Evolutionary conservation across 2,888 invertebrate genomes (phyloP).

Genomic region (Dexiosoma caninum): DNA sequence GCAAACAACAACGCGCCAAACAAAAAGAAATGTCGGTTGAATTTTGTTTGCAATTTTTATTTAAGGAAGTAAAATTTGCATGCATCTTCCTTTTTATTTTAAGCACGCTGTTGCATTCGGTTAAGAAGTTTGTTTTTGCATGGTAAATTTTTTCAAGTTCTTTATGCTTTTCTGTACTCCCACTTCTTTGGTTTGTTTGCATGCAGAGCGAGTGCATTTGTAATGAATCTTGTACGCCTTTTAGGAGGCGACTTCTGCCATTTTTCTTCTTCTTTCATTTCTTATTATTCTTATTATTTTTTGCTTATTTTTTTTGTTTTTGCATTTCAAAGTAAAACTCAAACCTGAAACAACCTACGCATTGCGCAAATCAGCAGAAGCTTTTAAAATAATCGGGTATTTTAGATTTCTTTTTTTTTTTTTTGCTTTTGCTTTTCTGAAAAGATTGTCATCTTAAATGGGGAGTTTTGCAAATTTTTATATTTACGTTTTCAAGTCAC

Average conservation of each 20-base stretch:
- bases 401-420: slow-evolving; percentile 34
- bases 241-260: slow-evolving; percentile 41
- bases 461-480: slow-evolving; percentile 51
- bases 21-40: not conserved
- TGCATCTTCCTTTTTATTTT: slow-evolving; percentile 44
- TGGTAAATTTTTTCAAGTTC: slow-evolving; percentile 29
- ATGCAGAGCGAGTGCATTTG: slow-evolving; percentile 60
- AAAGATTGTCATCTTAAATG: slow-evolving; percentile 58
- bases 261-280: slow-evolving; percentile 8
- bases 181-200: slow-evolving; percentile 48
- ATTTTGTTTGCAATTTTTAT: slow-evolving; percentile 1
- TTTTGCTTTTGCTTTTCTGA: slow-evolving; percentile 6
- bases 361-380: slow-evolving; percentile 52
- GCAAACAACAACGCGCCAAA: not conserved
- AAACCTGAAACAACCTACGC: slow-evolving; percentile 52
- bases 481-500: slow-evolving; percentile 46
- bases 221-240: slow-evolving; percentile 60
- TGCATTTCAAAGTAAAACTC: slow-evolving; percentile 30
- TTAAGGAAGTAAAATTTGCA: slow-evolving; percentile 51
- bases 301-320: too few species aligned
- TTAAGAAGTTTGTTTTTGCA: slow-evolving; percentile 48
- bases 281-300: too few species aligned
- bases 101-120: not conserved
- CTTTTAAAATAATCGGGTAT: slow-evolving; percentile 56
- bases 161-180: slow-evolving; percentile 39